Base-by-base conservation (phyloP, 53 echinoderm and acorn worm species). In the Mesocentrotus franciscanus region DNA sequence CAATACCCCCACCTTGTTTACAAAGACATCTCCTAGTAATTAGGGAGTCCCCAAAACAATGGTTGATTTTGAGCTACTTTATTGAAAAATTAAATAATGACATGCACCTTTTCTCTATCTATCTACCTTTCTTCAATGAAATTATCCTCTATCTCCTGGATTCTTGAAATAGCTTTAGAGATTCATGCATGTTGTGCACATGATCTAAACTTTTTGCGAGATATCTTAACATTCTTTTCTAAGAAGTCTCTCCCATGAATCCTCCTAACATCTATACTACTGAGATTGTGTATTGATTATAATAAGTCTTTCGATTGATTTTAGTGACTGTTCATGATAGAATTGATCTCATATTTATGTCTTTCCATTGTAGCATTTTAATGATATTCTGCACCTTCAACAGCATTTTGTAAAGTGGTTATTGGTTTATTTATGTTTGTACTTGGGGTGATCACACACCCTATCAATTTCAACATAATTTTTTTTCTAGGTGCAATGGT, bases 401-500 rank as follows among this genome's bases (percentile, higher is more conserved):
- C 0, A 84, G 16, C 9, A 9, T 49, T 18, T 27, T 84, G 42
- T 84, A 27, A 42, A 49, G 0, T 39, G 9, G 42, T 42, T 8
- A 49, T 20, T 18, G 39, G 22, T 84, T 84, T 39, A 84, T 84
- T 84, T 18, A 18, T 66, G 55, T 55, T 18, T 20, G 5, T 18
- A 34, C 34, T 4, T 78, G 35, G 1, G 5, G 14, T 78, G 34
- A 78, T 26, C 68, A 68, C 6, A 33, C 34, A 11, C 34, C 14
- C 16, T 16, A 18, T 30, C 74, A 56, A n/a, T 64, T 16, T 2
- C 49, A 84, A 49, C 9, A 49, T 84, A 11, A 49, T 84, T 84
- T 84, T 49, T 0, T 27, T 59, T 83, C n/a, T 79, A 98, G 98
- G 98, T 98, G 35, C 96, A 93, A 9, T 98, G 98, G 98, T 97